Evolutionary conservation across 2,797 vertebrate species (phyloP).

Genomic region (Gastrophryne carolinensis): DNA sequence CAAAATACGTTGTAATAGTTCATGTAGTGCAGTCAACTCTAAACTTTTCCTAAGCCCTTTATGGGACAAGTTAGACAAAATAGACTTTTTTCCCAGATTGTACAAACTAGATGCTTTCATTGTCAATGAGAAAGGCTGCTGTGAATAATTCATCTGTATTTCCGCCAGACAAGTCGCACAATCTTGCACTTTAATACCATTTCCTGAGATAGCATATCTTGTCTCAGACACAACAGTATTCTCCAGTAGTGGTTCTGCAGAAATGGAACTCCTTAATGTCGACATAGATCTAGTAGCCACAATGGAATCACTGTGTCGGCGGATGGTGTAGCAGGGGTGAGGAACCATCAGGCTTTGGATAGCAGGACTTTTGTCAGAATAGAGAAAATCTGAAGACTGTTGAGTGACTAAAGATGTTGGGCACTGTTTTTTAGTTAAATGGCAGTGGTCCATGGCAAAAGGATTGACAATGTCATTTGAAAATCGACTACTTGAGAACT

Average conservation of each 20-base stretch:
- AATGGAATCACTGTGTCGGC: rapidly evolving
- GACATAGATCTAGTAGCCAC: not conserved
- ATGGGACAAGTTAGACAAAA: not conserved
- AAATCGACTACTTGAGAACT: conserved; percentile 3
- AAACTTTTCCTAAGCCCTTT: not conserved
- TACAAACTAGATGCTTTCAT: not conserved
- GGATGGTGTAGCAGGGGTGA: not conserved
- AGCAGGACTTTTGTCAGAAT: not conserved
- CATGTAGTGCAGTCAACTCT: conserved; percentile 23
- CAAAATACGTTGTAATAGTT: conserved; percentile 23
- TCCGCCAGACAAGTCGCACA: not conserved
- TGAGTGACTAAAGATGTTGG: not conserved
- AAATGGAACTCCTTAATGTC: rapidly evolving
- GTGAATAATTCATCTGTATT: conserved; percentile 7
- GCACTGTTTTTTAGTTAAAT: not conserved
- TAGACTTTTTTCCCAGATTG: not conserved
- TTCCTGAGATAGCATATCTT: not conserved
- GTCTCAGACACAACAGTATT: rapidly evolving
- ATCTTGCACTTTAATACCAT: not conserved
- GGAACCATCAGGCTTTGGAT: not conserved
- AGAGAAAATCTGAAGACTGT: rapidly evolving
- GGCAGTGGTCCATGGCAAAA: conserved; percentile 5
- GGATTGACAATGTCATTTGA: conserved; percentile 22
- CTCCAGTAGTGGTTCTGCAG: not conserved
- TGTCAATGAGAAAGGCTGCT: not conserved